A percentile compares a stretch with the other conserved stretches of the same genome.
Conservation (phyloP, 2,888 invertebrate species). For the Drosophila pseudotakahashii region DNA sequence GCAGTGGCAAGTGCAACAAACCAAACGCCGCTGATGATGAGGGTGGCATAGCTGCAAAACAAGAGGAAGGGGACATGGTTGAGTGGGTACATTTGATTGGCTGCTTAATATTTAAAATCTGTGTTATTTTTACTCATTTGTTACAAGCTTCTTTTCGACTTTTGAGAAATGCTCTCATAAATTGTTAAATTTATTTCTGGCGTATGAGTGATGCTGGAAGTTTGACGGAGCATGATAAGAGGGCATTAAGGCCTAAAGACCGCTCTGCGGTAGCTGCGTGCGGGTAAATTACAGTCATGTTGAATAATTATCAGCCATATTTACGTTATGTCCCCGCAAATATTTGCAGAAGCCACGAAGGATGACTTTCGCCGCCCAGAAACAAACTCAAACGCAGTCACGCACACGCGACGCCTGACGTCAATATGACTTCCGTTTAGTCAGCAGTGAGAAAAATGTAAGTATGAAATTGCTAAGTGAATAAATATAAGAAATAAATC, state of each 20-base stretch:
- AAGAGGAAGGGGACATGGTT: background rate
- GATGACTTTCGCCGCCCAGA: constrained; percentile 18
- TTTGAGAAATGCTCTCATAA: background rate
- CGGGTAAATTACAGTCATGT: constrained; percentile 54
- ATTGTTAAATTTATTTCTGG: constrained; percentile 10
- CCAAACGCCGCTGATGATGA: constrained; percentile 84
- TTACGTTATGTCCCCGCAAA: constrained; percentile 63
- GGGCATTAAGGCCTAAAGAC: constrained; percentile 23
- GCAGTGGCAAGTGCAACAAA: constrained; percentile 89
- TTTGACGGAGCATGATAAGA: constrained; percentile 24
- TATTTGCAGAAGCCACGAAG: constrained; percentile 67
- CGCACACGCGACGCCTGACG: constrained; percentile 52
- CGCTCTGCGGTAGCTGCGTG: constrained; percentile 34
- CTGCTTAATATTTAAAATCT: constrained; percentile 5
- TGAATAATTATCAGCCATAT: constrained; percentile 73
- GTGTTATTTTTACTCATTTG: constrained; percentile 9
- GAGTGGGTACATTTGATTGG: constrained; percentile 4
- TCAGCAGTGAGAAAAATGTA: constrained; percentile 6
- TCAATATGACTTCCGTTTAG: constrained; percentile 38
- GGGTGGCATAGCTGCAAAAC: constrained; percentile 78
- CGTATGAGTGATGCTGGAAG: constrained; percentile 40
- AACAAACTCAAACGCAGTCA: constrained; percentile 28
- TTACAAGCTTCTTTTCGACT: background rate
- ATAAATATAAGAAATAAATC: no score
- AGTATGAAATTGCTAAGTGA: no score